These are phyloP conservation scores for Drosophila nebulosa DNA, from an alignment of 1,140 invertebrate genomes.

Conservation along the genomic window DNA sequence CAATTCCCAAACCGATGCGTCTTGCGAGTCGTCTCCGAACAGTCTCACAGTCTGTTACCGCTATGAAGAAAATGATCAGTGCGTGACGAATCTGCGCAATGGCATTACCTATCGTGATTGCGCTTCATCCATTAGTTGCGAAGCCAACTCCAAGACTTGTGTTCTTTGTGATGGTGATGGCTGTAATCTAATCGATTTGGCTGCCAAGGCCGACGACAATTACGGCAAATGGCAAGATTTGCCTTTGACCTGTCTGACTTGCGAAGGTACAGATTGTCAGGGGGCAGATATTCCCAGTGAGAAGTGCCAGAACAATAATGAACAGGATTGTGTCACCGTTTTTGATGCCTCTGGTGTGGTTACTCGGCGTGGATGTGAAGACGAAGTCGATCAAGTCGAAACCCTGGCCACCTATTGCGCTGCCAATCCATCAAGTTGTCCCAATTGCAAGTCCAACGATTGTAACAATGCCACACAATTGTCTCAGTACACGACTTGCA, in stretches of 20 bases:
- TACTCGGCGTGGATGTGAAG: conserved; percentile 55
- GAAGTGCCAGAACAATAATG: conserved; percentile 57
- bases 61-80: conserved; percentile 43
- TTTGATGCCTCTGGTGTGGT: conserved; percentile 47
- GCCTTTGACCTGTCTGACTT: conserved; percentile 57
- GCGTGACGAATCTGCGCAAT: conserved; percentile 57
- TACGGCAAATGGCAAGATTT: conserved; percentile 74
- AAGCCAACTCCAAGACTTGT: conserved; percentile 50
- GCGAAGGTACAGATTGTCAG: conserved; percentile 36
- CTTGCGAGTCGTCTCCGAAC: conserved; percentile 40
- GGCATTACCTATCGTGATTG: conserved; percentile 64
- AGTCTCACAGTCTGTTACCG: conserved; percentile 57
- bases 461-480: conserved; percentile 58
- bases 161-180: conserved; percentile 54
- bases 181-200: conserved; percentile 61
- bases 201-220: conserved; percentile 51
- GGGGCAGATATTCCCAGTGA: conserved; percentile 1
- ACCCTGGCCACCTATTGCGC: conserved; percentile 36
- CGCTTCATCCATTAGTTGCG: conserved; percentile 54
- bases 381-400: conserved; percentile 33
- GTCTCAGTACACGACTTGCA: conserved; percentile 50
- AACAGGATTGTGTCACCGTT: conserved; percentile 72
- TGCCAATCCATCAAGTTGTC: conserved; percentile 40
- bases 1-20: conserved; percentile 47
- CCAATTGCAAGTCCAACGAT: conserved; percentile 67